A percentile compares a stretch with the other conserved stretches of the same genome.
These are phyloP conservation scores for Squalus acanthias DNA, from an alignment of 2,797 vertebrate genomes.

Conservation along the genomic window DNA sequence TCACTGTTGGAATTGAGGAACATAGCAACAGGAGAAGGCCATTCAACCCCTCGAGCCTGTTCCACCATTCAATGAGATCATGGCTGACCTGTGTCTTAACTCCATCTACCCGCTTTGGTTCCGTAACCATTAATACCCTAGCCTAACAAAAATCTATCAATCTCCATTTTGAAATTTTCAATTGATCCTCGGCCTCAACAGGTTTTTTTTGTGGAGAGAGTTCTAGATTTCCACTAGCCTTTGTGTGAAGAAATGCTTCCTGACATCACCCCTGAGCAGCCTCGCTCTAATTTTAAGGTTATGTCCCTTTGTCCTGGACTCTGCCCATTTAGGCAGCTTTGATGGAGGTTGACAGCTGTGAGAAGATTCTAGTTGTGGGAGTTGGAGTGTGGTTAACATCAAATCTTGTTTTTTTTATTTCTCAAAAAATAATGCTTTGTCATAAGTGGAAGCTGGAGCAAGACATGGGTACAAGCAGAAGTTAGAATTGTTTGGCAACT, in stretches of 20 bases:
- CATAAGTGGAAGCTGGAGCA: not conserved
- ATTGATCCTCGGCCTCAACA: not conserved
- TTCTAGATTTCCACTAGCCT: not conserved
- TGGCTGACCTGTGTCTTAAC: not conserved
- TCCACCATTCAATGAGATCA: not conserved
- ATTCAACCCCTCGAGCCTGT: not conserved
- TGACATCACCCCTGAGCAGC: not conserved
- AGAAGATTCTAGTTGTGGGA: not conserved
- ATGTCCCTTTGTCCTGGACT: not conserved
- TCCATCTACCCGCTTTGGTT: not conserved
- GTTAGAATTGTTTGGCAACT: constrained; percentile 1
- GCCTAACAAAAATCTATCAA: not conserved
- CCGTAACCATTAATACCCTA: not conserved
- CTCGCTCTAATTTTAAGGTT: not conserved
- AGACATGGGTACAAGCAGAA: not conserved
- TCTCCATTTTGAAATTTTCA: not conserved
- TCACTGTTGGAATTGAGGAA: not conserved
- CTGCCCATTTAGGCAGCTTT: not conserved
- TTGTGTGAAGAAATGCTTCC: too few relatives aligned
- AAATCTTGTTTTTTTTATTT: not conserved
- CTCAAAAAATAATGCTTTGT: not conserved
- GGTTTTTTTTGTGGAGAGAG: not conserved
- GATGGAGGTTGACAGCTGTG: not conserved
- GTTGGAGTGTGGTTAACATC: not conserved
- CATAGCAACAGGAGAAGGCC: not conserved